Evolutionary conservation across 2,888 invertebrate species (phyloP), one percentile per base, ranked within the genome.

Genomic region (Drosophila colorata): DNA sequence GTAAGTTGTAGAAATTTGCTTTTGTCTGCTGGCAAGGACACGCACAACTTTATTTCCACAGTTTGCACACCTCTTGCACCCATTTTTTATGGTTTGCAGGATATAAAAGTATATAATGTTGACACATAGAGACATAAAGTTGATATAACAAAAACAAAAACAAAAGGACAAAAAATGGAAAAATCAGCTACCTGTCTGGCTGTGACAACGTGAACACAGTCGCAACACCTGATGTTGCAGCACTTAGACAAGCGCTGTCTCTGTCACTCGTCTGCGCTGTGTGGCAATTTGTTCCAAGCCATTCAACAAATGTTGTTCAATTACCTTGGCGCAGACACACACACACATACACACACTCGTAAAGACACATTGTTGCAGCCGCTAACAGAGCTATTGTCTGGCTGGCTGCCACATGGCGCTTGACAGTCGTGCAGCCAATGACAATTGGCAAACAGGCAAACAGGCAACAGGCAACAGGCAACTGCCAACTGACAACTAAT

Each of bases 241-340:
- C 48, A 55, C 18, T 43, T 28, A 37, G 44, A 25, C 13, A 38
- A 25, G 52, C 38, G 38, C 20, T 23, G 31, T 31, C 13, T 16
- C 28, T 56, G 28, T 8, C 20, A 23, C 38, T 28, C 37, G 9
- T 52, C 35, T 37, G 23, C 33, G 61, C 47, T 49, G 56, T 37
- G 57, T 35, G 51, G 69, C 75, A 81, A 89, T 88, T 89, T 77
- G 80, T 88, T 89, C 73, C 73, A 72, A 68, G 83, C 73, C 86
- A 86, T 88, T 89, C 88, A 88, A 80, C 88, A 86, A 89, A 89
- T 85, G 88, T 82, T 88, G 80, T 88, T 85, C 89, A 85, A 89
- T 85, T 85, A 89, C 89, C 70, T 82, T 31, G 18, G 41, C 77
- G 28, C 51, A 55, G 47, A 47, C 49, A 38, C 23, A 52, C 33